These are phyloP conservation scores for Colaptes auratus DNA, from an alignment of 2,113 vertebrate species.

Conservation along the genomic window DNA sequence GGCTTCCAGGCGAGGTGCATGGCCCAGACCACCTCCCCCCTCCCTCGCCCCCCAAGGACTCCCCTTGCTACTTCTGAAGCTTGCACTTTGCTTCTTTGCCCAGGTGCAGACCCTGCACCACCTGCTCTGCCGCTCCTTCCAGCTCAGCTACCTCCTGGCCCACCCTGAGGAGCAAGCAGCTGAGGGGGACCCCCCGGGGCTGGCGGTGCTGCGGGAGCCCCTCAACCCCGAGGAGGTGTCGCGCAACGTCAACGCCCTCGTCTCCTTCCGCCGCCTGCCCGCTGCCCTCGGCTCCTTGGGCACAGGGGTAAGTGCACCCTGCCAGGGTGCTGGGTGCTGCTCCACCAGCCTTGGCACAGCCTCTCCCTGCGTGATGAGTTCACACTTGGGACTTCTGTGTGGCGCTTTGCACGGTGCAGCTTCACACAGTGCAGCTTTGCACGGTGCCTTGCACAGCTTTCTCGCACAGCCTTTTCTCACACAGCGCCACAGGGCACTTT, in stretches of 20 bases:
- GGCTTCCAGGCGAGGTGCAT: slow-evolving; percentile 75
- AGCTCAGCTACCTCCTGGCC: slow-evolving; percentile 85
- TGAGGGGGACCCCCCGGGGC: not conserved
- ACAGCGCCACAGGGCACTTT: rapidly evolving
- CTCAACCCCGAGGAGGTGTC: slow-evolving; percentile 89
- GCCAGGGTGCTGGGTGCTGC: not conserved
- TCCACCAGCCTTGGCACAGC: rapidly evolving
- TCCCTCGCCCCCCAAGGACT: rapidly evolving
- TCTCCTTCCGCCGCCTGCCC: slow-evolving; percentile 90
- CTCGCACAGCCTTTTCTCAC: rapidly evolving
- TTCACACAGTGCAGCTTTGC: not conserved
- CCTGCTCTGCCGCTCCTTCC: slow-evolving; percentile 94
- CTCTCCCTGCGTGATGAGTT: rapidly evolving
- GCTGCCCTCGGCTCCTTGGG: slow-evolving; percentile 58
- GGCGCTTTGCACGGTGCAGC: rapidly evolving
- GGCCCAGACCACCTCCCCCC: not conserved
- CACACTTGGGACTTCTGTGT: rapidly evolving
- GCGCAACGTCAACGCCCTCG: slow-evolving; percentile 89
- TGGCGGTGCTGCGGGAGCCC: slow-evolving; percentile 71
- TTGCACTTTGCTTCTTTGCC: not conserved
- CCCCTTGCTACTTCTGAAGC: not conserved
- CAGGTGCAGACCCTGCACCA: slow-evolving; percentile 91
- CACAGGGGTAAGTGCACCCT: slow-evolving; percentile 70
- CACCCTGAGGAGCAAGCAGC: slow-evolving; percentile 84
- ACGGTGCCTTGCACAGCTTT: not conserved